Conservation (phyloP, 1,140 invertebrate genomes). For the Zaprionus ornatus region DNA sequence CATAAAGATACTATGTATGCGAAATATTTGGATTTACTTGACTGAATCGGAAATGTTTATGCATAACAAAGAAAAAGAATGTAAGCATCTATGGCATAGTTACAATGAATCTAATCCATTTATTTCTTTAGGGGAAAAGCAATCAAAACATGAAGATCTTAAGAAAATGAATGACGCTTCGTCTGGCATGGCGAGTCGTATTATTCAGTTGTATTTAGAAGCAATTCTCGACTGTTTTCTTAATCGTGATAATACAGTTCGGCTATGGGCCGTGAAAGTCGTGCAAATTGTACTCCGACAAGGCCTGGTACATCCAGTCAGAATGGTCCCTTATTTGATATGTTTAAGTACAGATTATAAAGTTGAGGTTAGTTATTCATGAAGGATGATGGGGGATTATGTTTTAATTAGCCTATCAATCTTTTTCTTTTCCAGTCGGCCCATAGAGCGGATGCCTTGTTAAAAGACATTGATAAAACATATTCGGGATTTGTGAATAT, state of each 20-base stretch:
- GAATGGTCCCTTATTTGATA: conserved; percentile 98
- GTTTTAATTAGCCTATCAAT: neutral
- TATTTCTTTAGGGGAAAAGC: conserved; percentile 90
- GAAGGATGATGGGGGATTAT: neutral
- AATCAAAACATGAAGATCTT: conserved; percentile 96
- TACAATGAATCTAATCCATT: neutral
- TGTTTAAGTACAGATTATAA: conserved; percentile 98
- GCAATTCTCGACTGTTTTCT: conserved; percentile 97
- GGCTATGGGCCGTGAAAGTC: conserved; percentile 95
- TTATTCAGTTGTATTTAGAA: conserved; percentile 98
- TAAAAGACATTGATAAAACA: conserved; percentile 99
- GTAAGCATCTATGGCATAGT: conserved; percentile 85
- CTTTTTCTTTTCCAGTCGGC: conserved; percentile 77
- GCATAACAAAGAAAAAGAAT: conserved; percentile 98
- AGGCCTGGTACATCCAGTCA: conserved; percentile 98
- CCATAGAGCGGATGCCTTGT: conserved; percentile 96
- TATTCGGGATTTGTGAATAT: conserved; percentile 99
- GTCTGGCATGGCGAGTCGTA: conserved; percentile 98
- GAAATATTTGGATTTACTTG: conserved; percentile 97
- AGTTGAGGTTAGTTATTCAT: conserved; percentile 87
- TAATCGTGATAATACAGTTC: conserved; percentile 91
- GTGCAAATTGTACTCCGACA: conserved; percentile 97
- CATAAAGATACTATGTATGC: conserved; percentile 94
- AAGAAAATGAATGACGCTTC: conserved; percentile 98
- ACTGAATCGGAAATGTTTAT: conserved; percentile 97